Conservation (phyloP, 1,140 invertebrate species). For the Thaumatotibia leucotreta region DNA sequence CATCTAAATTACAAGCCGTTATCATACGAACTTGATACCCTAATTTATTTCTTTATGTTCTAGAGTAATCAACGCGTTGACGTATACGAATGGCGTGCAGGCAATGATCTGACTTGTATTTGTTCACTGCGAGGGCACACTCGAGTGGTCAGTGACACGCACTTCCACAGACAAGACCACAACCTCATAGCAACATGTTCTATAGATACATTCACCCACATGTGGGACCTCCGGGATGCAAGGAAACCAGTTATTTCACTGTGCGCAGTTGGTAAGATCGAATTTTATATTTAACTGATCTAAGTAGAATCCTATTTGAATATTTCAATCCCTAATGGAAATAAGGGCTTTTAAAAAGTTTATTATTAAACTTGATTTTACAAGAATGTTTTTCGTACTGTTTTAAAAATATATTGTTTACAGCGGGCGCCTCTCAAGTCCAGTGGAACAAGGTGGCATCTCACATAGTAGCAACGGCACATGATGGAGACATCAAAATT, state of each 20-base stretch:
- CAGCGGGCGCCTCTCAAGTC: conserved; percentile 94
- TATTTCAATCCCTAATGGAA: no score
- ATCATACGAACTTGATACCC: neutral
- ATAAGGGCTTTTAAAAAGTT: no score
- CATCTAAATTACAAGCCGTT: neutral
- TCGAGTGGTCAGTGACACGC: conserved; percentile 92
- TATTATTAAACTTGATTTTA: no score
- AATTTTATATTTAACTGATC: neutral
- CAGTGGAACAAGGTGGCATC: conserved; percentile 93
- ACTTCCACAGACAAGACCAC: conserved; percentile 94
- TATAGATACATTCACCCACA: conserved; percentile 94
- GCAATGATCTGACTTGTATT: conserved; percentile 81
- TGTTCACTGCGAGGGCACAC: conserved; percentile 91
- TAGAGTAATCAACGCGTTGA: conserved; percentile 91
- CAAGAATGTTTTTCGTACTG: no score
- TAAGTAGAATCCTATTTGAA: no score
- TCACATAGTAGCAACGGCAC: conserved; percentile 92
- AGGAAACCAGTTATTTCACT: conserved; percentile 88
- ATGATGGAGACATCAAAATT: conserved; percentile 96
- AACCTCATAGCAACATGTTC: conserved; percentile 94
- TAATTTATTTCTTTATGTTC: conserved; percentile 16
- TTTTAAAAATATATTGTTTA: no score
- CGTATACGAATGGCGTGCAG: conserved; percentile 85
- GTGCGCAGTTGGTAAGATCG: conserved; percentile 74
- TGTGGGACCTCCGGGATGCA: conserved; percentile 94